Evolutionary conservation across 64 coral and sea anemone species (phyloP).

Genomic region (Actinia equina): DNA sequence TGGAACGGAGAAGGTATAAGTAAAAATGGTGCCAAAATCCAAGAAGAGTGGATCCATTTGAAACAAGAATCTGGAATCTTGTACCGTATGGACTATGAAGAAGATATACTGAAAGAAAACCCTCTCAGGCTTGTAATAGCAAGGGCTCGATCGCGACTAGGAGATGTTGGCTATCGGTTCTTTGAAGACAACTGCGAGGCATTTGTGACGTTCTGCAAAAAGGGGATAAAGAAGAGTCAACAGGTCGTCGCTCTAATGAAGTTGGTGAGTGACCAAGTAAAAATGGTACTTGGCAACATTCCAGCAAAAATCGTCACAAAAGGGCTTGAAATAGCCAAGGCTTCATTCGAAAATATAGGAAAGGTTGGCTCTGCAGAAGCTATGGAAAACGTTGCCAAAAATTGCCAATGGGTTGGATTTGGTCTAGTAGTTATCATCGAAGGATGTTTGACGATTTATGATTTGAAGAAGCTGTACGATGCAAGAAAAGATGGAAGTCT

Average conservation of each 20-base stretch:
- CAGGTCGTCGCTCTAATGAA: constrained; percentile 2
- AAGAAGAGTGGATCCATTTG: neutral
- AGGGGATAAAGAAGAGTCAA: constrained; percentile 24
- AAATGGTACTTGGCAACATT: neutral
- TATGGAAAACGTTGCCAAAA: constrained; percentile 14
- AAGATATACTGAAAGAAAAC: constrained; percentile 19
- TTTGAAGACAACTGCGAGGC: constrained; percentile 41
- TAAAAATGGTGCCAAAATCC: neutral
- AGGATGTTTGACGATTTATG: constrained; percentile 20
- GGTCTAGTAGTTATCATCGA: constrained; percentile 28
- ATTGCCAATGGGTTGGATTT: constrained; percentile 29
- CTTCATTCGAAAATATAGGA: neutral
- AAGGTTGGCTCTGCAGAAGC: constrained; percentile 15
- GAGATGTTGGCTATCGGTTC: constrained; percentile 12
- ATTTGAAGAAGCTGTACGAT: constrained; percentile 21
- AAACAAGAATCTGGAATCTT: constrained; percentile 10
- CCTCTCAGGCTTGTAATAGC: constrained; percentile 30
- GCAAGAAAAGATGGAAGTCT: constrained; percentile 17
- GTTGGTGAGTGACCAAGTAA: neutral
- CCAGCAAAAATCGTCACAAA: neutral
- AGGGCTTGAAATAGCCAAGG: neutral
- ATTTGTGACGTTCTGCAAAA: constrained; percentile 37
- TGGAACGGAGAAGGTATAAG: neutral
- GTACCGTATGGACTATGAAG: constrained; percentile 30
- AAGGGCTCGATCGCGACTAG: constrained; percentile 29